These are phyloP conservation scores for Cynodonichthys magdalenae DNA, from an alignment of 2,797 vertebrate species.

Conservation along the genomic window DNA sequence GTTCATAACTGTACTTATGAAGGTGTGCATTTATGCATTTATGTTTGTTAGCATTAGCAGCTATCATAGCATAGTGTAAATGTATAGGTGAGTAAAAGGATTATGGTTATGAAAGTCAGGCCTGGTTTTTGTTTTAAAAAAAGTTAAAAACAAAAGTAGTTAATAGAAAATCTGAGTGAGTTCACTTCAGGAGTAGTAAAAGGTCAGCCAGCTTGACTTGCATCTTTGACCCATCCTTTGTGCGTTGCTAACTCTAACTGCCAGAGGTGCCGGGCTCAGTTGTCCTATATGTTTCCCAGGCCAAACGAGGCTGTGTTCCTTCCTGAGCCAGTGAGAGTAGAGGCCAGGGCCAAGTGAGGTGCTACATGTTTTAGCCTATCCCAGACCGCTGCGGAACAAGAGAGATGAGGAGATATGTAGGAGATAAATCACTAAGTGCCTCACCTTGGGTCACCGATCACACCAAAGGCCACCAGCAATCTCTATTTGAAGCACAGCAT, in stretches of 20 bases:
- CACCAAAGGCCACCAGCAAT: slow-evolving; percentile 85
- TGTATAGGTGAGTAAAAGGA: slow-evolving; percentile 37
- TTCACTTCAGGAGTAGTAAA: slow-evolving; percentile 24
- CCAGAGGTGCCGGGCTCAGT: slow-evolving; percentile 46
- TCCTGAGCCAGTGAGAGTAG: slow-evolving; percentile 52
- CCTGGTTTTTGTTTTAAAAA: slow-evolving; percentile 34
- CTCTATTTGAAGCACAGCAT: slow-evolving; percentile 87
- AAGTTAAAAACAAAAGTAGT: slow-evolving; percentile 52
- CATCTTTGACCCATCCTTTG: slow-evolving; percentile 54
- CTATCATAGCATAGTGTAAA: slow-evolving; percentile 32
- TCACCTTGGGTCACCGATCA: slow-evolving; percentile 87
- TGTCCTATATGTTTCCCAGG: slow-evolving; percentile 30
- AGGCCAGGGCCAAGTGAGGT: slow-evolving; percentile 56
- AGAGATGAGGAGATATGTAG: slow-evolving; percentile 80
- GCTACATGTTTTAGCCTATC: slow-evolving; percentile 57
- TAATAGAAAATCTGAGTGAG: slow-evolving; percentile 27
- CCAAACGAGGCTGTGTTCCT: slow-evolving; percentile 42
- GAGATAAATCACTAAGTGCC: slow-evolving; percentile 87
- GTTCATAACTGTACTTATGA: slow-evolving; percentile 54
- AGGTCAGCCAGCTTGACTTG: slow-evolving; percentile 56
- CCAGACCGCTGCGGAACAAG: slow-evolving; percentile 59
- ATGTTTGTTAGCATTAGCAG: slow-evolving; percentile 23
- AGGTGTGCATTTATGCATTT: slow-evolving; percentile 53
- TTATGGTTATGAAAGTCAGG: slow-evolving; percentile 36
- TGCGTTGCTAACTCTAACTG: slow-evolving; percentile 55